A percentile compares a stretch with the other conserved stretches of the same genome.
These are phyloP conservation scores for Aleiodes alternator DNA, from an alignment of 2,888 invertebrate genomes.

Conservation along the genomic window DNA sequence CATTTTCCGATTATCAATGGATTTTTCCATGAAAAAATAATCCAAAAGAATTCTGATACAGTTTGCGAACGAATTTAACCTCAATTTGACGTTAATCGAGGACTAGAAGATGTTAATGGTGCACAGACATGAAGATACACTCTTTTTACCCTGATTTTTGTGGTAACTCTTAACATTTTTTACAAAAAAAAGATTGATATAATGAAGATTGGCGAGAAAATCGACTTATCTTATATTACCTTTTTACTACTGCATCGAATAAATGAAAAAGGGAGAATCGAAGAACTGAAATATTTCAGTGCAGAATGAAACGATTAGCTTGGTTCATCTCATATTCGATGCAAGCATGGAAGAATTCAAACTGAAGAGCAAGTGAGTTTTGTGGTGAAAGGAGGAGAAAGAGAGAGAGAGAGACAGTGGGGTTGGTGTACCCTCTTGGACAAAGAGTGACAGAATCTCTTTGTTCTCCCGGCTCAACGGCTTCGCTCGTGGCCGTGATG, in stretches of 20 bases:
- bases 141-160: too few species aligned
- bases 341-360: constrained; percentile 25
- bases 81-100: background rate
- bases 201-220: too few species aligned
- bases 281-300: background rate
- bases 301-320: background rate
- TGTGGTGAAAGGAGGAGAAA: constrained; percentile 56
- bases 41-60: background rate
- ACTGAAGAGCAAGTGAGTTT: constrained; percentile 39
- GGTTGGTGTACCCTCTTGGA: constrained; percentile 62
- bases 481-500: constrained; percentile 71
- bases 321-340: constrained; percentile 3
- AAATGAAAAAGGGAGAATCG: background rate
- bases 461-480: constrained; percentile 74
- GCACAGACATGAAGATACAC: too few species aligned
- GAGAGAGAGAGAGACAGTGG: constrained; percentile 37
- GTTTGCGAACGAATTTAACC: background rate
- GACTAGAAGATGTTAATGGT: background rate
- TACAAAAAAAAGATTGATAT: too few species aligned
- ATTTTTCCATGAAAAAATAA: background rate
- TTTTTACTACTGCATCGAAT: too few species aligned
- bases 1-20: constrained; percentile 27
- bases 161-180: too few species aligned
- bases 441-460: constrained; percentile 74
- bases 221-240: too few species aligned